Evolutionary conservation across 2,113 vertebrate species (phyloP).

Genomic region (Toxotes jaculatrix): DNA sequence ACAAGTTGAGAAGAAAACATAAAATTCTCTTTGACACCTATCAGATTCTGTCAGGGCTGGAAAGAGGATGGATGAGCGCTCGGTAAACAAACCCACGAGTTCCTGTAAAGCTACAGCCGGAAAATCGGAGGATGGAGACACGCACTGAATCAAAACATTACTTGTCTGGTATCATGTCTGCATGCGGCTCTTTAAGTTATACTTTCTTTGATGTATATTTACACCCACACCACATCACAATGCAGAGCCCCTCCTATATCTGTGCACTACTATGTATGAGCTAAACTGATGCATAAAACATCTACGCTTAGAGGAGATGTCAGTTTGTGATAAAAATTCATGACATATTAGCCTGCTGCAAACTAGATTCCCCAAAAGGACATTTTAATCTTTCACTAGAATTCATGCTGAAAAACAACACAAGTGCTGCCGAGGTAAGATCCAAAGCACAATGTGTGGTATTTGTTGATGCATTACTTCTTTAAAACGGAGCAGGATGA

Average conservation of each 20-base stretch:
- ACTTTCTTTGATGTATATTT: slow-evolving; percentile 40
- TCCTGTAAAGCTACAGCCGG: slow-evolving; percentile 46
- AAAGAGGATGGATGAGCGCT: slow-evolving; percentile 40
- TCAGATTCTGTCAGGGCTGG: slow-evolving; percentile 61
- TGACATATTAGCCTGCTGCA: slow-evolving; percentile 41
- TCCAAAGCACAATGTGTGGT: background rate
- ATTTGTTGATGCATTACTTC: slow-evolving; percentile 11
- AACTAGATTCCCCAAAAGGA: slow-evolving; percentile 22
- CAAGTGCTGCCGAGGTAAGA: slow-evolving; percentile 11
- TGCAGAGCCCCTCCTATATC: background rate
- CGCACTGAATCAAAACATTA: slow-evolving; percentile 17
- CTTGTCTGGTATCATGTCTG: slow-evolving; percentile 28
- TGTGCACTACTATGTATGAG: background rate
- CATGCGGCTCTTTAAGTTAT: slow-evolving; percentile 23
- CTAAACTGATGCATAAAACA: slow-evolving; percentile 54
- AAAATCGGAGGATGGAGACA: slow-evolving; percentile 39
- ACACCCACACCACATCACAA: slow-evolving; percentile 55
- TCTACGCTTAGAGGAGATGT: slow-evolving; percentile 24
- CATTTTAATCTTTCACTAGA: slow-evolving; percentile 67
- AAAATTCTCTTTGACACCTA: slow-evolving; percentile 74
- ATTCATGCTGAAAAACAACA: slow-evolving; percentile 49
- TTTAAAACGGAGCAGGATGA: slow-evolving; percentile 18
- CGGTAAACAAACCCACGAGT: slow-evolving; percentile 73
- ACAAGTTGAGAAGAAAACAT: slow-evolving; percentile 61
- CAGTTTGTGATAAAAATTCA: slow-evolving; percentile 7